Percentiles rank a stretch among this genome's conserved stretches.
Conservation (phyloP, 2,888 invertebrate genomes). For the Oscheius sp. region DNA sequence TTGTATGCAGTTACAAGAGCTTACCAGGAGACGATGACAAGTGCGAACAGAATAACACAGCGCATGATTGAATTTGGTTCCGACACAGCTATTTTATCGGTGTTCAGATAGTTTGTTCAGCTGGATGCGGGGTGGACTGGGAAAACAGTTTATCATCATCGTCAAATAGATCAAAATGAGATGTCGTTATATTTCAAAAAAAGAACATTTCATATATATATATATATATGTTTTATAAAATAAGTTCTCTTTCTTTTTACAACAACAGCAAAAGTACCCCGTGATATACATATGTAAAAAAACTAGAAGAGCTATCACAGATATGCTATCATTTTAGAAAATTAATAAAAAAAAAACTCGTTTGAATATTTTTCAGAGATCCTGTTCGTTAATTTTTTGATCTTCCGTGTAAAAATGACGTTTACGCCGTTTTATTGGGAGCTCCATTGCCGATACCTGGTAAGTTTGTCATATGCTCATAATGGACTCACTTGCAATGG, state of each 20-base stretch:
- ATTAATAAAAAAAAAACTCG: neutral
- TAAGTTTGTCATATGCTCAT: conserved; percentile 38
- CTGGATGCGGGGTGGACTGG: too few relatives aligned
- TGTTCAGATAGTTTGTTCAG: too few relatives aligned
- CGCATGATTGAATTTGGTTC: neutral
- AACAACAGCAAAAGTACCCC: too few relatives aligned
- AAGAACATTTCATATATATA: too few relatives aligned
- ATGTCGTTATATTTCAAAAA: too few relatives aligned
- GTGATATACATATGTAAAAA: neutral
- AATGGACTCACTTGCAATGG: conserved; percentile 72
- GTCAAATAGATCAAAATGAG: too few relatives aligned
- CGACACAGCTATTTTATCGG: neutral
- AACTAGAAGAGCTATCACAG: conserved; percentile 15
- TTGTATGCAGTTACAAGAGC: neutral
- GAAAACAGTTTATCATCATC: too few relatives aligned
- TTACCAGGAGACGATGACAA: conserved; percentile 8
- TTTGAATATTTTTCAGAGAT: neutral
- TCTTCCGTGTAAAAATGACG: conserved; percentile 64
- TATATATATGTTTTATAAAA: neutral
- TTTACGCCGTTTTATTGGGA: conserved; percentile 60
- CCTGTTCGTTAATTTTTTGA: conserved; percentile 35
- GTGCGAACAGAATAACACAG: conserved; percentile 6
- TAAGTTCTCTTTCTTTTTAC: too few relatives aligned
- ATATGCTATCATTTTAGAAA: neutral
- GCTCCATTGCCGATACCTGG: conserved; percentile 71